Evolutionary conservation across 2,888 invertebrate species (phyloP).

Genomic region (Gasteruption jaculator): DNA sequence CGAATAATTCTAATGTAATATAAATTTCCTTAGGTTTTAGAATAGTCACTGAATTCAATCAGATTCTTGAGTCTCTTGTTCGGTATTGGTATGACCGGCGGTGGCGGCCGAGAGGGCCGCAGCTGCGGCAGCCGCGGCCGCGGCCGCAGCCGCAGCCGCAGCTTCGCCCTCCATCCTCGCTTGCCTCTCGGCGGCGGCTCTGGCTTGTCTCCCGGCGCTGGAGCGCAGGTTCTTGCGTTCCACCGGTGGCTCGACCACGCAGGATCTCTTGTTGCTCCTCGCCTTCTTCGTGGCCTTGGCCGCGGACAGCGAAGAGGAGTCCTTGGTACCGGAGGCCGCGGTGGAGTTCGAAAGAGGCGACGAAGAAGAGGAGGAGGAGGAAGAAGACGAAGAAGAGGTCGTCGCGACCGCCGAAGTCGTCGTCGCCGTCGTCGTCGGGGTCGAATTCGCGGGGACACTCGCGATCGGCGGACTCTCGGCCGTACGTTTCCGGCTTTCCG

Average conservation of each 20-base stretch:
- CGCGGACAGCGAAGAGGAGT: background rate
- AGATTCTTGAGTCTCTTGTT: too few species aligned
- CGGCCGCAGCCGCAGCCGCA: conserved; percentile 52
- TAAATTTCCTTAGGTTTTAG: too few species aligned
- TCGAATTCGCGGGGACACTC: conserved; percentile 19
- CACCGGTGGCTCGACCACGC: conserved; percentile 54
- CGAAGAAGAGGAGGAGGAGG: background rate
- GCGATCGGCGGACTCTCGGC: conserved; percentile 17
- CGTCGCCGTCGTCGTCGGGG: conserved; percentile 12
- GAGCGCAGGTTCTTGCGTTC: conserved; percentile 64
- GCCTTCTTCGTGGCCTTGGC: conserved; percentile 41
- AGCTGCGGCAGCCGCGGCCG: conserved; percentile 31
- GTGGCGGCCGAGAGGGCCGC: too few species aligned
- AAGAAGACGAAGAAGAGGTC: conserved; percentile 11
- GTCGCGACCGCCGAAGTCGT: conserved; percentile 22
- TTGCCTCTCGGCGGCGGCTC: conserved; percentile 53
- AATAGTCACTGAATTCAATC: too few species aligned
- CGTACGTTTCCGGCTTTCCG: conserved; percentile 9
- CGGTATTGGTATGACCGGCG: too few species aligned
- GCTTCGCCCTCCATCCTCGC: conserved; percentile 52
- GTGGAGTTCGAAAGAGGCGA: conserved; percentile 1
- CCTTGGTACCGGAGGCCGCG: conserved; percentile 19
- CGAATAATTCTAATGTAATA: too few species aligned
- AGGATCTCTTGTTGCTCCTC: conserved; percentile 51
- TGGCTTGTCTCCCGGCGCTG: conserved; percentile 70